These are phyloP conservation scores for Microctenopoma stevenorrisi DNA, from an alignment of 2,797 vertebrate genomes.

Conservation along the genomic window DNA sequence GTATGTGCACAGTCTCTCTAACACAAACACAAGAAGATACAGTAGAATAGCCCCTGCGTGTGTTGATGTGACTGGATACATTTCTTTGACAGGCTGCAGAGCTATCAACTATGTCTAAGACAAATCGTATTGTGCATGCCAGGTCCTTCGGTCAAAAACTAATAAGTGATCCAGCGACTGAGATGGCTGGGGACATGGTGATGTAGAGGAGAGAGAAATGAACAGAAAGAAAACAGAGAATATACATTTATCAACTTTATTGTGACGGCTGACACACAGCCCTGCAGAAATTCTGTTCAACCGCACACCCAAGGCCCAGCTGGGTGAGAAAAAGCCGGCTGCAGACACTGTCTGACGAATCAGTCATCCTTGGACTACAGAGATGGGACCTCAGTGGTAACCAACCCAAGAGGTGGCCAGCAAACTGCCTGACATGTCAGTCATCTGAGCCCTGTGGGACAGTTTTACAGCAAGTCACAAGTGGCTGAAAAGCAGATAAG, in stretches of 20 bases:
- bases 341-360: constrained; percentile 57
- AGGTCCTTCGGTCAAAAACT: constrained; percentile 51
- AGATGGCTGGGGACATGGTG: constrained; percentile 21
- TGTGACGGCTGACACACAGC: constrained; percentile 44
- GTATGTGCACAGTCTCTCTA: not conserved
- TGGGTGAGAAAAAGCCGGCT: constrained; percentile 31
- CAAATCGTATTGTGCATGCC: constrained; percentile 39
- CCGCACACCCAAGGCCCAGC: constrained; percentile 42
- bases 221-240: constrained; percentile 32
- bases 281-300: constrained; percentile 41
- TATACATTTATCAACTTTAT: constrained; percentile 46
- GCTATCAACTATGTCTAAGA: constrained; percentile 37
- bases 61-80: constrained; percentile 29
- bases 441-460: constrained; percentile 65
- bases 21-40: not conserved
- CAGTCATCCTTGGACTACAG: constrained; percentile 55
- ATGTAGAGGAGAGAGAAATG: constrained; percentile 14
- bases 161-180: constrained; percentile 53
- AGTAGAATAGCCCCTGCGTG: constrained; percentile 8
- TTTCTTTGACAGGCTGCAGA: constrained; percentile 56
- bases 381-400: constrained; percentile 55
- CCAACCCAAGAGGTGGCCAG: constrained; percentile 56
- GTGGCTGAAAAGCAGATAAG: constrained; percentile 55
- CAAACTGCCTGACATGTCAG: constrained; percentile 74
- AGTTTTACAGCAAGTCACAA: constrained; percentile 59